phyloP scores from a whole-genome alignment of 2,797 vertebrate species.

The Alauda arvensis region DNA sequence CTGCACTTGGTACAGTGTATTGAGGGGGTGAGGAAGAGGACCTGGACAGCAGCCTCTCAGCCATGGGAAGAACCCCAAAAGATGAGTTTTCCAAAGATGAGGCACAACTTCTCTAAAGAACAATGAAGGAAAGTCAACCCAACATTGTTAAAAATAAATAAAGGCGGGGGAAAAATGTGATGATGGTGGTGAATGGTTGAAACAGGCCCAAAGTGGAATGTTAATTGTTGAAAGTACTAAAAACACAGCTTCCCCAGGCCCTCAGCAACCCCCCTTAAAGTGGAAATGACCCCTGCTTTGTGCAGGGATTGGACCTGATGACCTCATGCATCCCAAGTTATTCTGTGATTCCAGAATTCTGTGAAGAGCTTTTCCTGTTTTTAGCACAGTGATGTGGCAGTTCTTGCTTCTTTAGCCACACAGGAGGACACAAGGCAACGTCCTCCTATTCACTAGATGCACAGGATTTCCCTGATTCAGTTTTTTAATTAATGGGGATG shows the following conservation, averaged over 20 bases:
- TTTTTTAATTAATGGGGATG: background rate
- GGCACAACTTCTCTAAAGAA: background rate
- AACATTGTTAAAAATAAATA: background rate
- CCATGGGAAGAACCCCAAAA: background rate
- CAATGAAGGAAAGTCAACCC: background rate
- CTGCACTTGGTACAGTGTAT: background rate
- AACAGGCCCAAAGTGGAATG: background rate
- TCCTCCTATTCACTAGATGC: background rate
- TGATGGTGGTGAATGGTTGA: background rate
- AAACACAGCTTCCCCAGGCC: background rate
- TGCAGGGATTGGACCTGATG: background rate
- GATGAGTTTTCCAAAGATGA: background rate
- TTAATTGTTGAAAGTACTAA: background rate
- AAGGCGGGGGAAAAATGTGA: rapidly evolving
- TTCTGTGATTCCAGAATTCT: background rate
- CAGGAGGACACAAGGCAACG: background rate
- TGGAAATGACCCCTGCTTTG: background rate
- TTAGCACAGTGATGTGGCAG: background rate
- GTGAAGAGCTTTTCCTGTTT: background rate
- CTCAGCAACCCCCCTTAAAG: background rate
- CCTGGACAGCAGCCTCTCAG: background rate
- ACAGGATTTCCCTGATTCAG: background rate
- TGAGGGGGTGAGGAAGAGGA: background rate
- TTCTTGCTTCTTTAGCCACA: background rate
- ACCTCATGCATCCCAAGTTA: background rate